Evolutionary conservation across 2,888 invertebrate genomes (phyloP), one percentile per base, ranked within the genome.

Genomic region (Drosophila fungiperda): DNA sequence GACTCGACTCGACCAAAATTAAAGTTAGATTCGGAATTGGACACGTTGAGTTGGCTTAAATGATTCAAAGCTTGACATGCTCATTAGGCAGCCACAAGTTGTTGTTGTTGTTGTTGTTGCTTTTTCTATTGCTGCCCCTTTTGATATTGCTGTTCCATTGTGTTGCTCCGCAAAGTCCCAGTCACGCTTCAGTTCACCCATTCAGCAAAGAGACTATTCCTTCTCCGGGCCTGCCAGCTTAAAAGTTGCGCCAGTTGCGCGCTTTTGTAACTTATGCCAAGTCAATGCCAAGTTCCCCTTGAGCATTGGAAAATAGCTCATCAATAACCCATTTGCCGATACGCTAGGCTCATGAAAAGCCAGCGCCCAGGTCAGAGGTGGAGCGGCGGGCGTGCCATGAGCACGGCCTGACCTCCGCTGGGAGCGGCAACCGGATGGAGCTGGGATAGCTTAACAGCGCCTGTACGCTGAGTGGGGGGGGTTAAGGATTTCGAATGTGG

Each of bases 301-400:
- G 70, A 63, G 78, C 69, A 80, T 82, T 80, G 83, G 80, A 76
- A 87, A 87, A 87, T 89, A 85, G 85, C 85, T 85, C 85, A 85
- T 85, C 85, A 85, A 85, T 85, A 85, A 85, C 89, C 89, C 85
- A 85, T 85, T 85, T 85, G 87, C 68, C 71, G 84, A 79, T 80
- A 84, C 65, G 79, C 76, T 67, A 73, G 77, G 81, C 78, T 53
- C 71, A 54, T 58, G 80, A 71, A 78, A 80, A 71, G 72, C 36
- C 50, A 35, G 58, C 29, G 35, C 40, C 29, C 32, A 20, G 57
- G 32, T 49, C 53, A 23, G 15, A 57, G 32, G 68, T 33, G 49
- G 26, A 12, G 54, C 20, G 45, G 26, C 45, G 32, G 49, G 50
- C 45, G 45, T 45, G 45, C 45, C 45, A 45, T 55, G 17, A 35